phyloP scores from a whole-genome alignment of 2,797 vertebrate species.

The Orestias chungarensis region DNA sequence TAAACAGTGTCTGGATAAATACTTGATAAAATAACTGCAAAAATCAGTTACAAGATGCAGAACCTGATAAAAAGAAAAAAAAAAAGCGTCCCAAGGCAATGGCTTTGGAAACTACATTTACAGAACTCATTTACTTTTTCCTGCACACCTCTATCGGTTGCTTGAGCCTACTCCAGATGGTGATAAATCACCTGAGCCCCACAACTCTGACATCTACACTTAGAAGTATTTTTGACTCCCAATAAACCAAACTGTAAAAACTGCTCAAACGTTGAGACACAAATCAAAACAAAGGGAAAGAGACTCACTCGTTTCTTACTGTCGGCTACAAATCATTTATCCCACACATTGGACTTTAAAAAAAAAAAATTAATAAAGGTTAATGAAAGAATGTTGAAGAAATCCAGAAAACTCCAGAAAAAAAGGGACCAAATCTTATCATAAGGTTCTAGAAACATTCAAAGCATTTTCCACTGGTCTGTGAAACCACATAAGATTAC shows the following conservation, averaged over 20 bases:
- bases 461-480: too few relatives aligned
- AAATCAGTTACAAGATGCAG: neutral
- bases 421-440: neutral
- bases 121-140: neutral
- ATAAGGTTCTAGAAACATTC: neutral
- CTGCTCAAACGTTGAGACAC: neutral
- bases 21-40: neutral
- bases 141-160: neutral
- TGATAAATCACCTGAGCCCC: slow-evolving; percentile 3
- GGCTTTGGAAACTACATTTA: neutral
- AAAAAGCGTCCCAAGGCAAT: neutral
- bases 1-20: neutral
- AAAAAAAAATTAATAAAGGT: too few relatives aligned
- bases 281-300: neutral
- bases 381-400: neutral
- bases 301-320: neutral
- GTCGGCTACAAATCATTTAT: neutral
- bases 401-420: neutral
- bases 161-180: neutral
- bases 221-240: neutral
- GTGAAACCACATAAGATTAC: too few relatives aligned
- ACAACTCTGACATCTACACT: slow-evolving; percentile 15
- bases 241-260: neutral
- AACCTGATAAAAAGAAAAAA: neutral
- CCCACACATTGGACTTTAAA: neutral